Base-by-base conservation (phyloP, 1,140 invertebrate species). In the Bombus impatiens region DNA sequence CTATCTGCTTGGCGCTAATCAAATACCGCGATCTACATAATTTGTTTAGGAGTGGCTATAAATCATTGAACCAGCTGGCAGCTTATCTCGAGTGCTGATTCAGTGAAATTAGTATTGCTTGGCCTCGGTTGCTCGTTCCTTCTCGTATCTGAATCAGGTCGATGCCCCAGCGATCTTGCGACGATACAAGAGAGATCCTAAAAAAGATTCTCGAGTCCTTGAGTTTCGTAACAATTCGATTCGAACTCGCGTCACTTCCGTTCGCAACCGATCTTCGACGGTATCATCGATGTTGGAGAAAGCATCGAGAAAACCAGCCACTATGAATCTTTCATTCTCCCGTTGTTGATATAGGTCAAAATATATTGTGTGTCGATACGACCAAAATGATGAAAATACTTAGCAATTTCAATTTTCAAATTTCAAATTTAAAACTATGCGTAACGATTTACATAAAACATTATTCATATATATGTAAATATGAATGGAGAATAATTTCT, bases 11-110 rank as follows among this genome's bases (percentile, higher is more conserved):
- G 53, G 59, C 71, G 40, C 80, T 90, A 82, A 92, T 86, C 90
- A 89, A 91, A 89, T 77, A 89, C 22, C 83, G 68, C 82, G 86
- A 91, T 89, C 88, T 89, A 90, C 89, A 86, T 88, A 90, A 91
- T 91, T 90, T 88, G 87, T 86, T 90, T 90, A 90, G 87, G 53
- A 88, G 70, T 82, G 57, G 65, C 35, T 62, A 81, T 90, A 88
- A 90, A 90, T 90, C 84, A 84, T 90, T 88, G 65, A 37, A n/a
- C 88, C 37, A 25, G 72, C 62, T 57, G 75, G 42, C 59, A 71
- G 78, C 82, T 87, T 90, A 89, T 89, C 88, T 87, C 40, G 68
- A 89, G 78, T 71, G 68, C 82, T 83, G 82, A 90, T 90, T 87
- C 86, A 83, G 79, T 88, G 35, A 86, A 90, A 90, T 90, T 90